Percentiles rank a stretch among this genome's conserved stretches.
Evolutionary conservation across 35 echinoderm and acorn worm genomes (phyloP).

Genomic region (Lytechinus variegatus): DNA sequence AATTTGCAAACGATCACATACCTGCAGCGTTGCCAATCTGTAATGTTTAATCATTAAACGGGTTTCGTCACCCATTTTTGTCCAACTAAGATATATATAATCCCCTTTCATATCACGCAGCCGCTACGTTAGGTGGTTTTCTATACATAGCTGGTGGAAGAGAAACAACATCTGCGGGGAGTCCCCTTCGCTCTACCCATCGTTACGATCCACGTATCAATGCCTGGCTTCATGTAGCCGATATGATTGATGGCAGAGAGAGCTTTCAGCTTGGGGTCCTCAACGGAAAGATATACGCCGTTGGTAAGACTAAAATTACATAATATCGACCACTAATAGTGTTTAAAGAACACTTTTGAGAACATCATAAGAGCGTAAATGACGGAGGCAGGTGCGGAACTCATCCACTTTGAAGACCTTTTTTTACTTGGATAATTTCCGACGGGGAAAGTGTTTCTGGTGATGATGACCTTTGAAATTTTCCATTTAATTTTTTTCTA

Average conservation of each 20-base stretch:
- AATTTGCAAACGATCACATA: not conserved
- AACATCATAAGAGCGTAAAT: too few relatives aligned
- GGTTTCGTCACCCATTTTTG: not conserved
- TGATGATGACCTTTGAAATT: too few relatives aligned
- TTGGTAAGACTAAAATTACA: conserved; percentile 60
- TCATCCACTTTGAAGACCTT: too few relatives aligned
- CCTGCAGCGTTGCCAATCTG: not conserved
- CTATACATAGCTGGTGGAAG: conserved; percentile 80
- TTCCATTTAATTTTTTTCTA: too few relatives aligned
- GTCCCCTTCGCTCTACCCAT: conserved; percentile 63
- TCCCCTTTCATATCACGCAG: conserved; percentile 12
- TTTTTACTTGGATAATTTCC: too few relatives aligned
- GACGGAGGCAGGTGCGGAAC: too few relatives aligned
- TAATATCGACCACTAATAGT: too few relatives aligned
- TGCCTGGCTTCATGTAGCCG: conserved; percentile 84
- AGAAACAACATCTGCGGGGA: conserved; percentile 56
- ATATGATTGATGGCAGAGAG: conserved; percentile 77
- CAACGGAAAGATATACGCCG: conserved; percentile 83
- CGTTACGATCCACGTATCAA: conserved; percentile 91
- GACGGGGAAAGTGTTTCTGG: too few relatives aligned
- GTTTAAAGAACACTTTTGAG: too few relatives aligned
- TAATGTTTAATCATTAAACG: not conserved
- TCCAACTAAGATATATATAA: not conserved
- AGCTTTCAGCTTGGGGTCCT: conserved; percentile 94
- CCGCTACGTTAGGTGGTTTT: conserved; percentile 83